A percentile compares a stretch with the other conserved stretches of the same genome.
Evolutionary conservation across 2,888 invertebrate species (phyloP).

Genomic region (Dasypolia templi): DNA sequence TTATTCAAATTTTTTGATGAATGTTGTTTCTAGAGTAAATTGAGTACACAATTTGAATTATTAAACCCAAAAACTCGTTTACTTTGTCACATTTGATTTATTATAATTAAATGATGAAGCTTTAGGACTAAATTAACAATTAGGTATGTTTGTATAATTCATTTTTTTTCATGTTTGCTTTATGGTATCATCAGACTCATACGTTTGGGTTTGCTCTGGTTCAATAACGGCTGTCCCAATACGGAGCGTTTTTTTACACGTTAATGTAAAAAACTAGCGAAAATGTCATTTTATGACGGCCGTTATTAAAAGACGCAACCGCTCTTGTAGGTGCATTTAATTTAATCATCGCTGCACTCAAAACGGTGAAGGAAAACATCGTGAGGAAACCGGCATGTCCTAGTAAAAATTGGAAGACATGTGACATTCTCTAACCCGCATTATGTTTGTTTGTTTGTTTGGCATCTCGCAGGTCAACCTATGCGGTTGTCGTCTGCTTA

Average conservation of each 20-base stretch:
- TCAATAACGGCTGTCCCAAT: neutral
- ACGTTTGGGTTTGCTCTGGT: neutral
- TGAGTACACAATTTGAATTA: conserved; percentile 38
- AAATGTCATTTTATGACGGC: neutral
- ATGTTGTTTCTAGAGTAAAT: conserved; percentile 24
- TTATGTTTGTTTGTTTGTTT: no score
- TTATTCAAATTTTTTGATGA: conserved; percentile 54
- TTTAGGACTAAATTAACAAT: conserved; percentile 17
- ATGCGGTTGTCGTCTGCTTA: no score
- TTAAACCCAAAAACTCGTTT: conserved; percentile 21
- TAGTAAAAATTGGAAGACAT: no score
- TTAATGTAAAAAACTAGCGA: neutral
- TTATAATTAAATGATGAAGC: conserved; percentile 19
- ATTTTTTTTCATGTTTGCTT: neutral
- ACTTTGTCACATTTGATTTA: conserved; percentile 34
- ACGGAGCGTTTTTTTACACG: neutral
- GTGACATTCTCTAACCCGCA: no score
- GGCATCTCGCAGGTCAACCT: no score
- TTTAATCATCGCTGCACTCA: no score
- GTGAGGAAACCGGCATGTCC: no score
- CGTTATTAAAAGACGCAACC: neutral
- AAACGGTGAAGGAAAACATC: no score
- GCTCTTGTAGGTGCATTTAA: neutral
- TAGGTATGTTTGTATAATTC: neutral
- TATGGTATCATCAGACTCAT: neutral